phyloP scores from a whole-genome alignment of 2,888 invertebrate species.

The Philereme transversata region DNA sequence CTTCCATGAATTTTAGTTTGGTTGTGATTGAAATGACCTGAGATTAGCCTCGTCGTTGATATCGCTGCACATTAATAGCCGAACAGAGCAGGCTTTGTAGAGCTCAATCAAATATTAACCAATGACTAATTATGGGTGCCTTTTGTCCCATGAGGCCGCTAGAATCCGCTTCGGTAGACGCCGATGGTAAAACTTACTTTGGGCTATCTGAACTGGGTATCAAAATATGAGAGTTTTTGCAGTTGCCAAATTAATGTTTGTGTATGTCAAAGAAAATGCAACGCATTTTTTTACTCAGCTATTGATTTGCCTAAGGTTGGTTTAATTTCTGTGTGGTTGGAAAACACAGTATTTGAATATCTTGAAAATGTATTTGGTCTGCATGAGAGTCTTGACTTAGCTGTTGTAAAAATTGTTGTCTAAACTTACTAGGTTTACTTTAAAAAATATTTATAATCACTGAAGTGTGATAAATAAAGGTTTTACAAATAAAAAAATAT shows the following conservation, averaged over 20 bases:
- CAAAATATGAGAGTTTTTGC: constrained; percentile 23
- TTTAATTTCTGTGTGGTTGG: constrained; percentile 37
- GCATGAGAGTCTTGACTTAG: constrained; percentile 38
- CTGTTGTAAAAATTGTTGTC: constrained; percentile 42
- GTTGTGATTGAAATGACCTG: constrained; percentile 4
- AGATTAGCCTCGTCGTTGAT: constrained; percentile 1
- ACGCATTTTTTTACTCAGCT: constrained; percentile 39
- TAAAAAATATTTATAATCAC: constrained; percentile 68
- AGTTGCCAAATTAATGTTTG: constrained; percentile 12
- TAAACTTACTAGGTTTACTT: constrained; percentile 48
- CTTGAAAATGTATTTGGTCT: constrained; percentile 39
- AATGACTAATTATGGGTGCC: constrained; percentile 13
- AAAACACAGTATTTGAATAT: constrained; percentile 33
- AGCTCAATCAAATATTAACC: constrained; percentile 18
- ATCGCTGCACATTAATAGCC: background rate
- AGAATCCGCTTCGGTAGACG: constrained; percentile 33
- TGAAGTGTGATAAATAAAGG: constrained; percentile 71
- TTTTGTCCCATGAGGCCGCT: background rate
- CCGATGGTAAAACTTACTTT: constrained; percentile 28
- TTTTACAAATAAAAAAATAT: constrained; percentile 62
- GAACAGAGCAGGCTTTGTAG: constrained; percentile 16
- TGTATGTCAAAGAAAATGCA: constrained; percentile 10
- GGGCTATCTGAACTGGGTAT: constrained; percentile 36
- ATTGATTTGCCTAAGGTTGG: constrained; percentile 33
- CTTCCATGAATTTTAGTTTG: background rate